These are phyloP conservation scores for Scopus umbretta DNA, from an alignment of 2,113 vertebrate species.

Conservation along the genomic window DNA sequence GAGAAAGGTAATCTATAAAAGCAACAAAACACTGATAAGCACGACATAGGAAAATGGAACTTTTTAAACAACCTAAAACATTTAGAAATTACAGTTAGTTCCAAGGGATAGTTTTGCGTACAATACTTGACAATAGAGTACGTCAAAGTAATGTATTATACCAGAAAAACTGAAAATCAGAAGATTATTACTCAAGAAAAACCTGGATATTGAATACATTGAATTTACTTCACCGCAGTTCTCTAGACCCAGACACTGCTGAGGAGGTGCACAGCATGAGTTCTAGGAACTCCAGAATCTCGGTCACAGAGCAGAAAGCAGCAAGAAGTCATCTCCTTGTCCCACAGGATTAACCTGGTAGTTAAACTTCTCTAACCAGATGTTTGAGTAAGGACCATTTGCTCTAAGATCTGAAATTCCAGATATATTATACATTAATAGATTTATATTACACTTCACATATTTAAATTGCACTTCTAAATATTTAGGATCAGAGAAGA, in stretches of 20 bases:
- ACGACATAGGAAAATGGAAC: background rate
- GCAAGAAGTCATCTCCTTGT: background rate
- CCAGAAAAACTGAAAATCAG: background rate
- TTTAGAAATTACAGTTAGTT: background rate
- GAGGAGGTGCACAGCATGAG: background rate
- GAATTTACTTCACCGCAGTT: background rate
- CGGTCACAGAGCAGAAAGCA: background rate
- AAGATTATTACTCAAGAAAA: background rate
- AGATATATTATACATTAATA: background rate
- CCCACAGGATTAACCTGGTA: background rate
- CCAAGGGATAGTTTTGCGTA: background rate
- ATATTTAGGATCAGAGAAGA: background rate
- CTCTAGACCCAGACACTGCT: background rate
- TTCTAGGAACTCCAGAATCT: background rate
- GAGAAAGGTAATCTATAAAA: conserved; percentile 92
- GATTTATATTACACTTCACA: background rate
- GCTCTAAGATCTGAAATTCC: background rate
- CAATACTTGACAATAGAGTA: background rate
- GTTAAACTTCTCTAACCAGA: background rate
- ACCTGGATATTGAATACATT: background rate
- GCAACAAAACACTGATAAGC: conserved; percentile 23
- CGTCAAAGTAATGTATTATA: background rate
- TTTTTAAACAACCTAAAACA: background rate
- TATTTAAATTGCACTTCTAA: background rate
- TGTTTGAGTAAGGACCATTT: background rate